These are phyloP conservation scores for Acrocera orbiculus DNA, from an alignment of 2,888 invertebrate species.

Conservation along the genomic window DNA sequence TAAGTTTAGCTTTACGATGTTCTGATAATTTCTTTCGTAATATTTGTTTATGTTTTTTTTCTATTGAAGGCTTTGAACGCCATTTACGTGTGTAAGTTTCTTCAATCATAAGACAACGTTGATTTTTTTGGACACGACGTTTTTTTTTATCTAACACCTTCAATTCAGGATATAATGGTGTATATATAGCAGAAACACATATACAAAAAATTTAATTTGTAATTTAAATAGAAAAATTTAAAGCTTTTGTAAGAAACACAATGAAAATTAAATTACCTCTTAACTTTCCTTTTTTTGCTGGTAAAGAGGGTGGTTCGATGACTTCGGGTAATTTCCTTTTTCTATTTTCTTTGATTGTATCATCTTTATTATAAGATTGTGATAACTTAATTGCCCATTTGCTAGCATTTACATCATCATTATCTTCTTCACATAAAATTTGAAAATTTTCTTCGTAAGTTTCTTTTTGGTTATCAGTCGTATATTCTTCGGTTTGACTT, in stretches of 20 bases:
- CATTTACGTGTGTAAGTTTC: slow-evolving; percentile 22
- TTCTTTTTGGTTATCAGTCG: no score
- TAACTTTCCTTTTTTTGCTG: slow-evolving; percentile 19
- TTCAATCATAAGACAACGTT: no score
- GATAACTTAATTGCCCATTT: slow-evolving; percentile 12
- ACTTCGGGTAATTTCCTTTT: slow-evolving; percentile 16
- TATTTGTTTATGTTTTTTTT: slow-evolving; percentile 14
- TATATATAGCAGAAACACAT: slow-evolving; percentile 1
- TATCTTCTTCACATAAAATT: slow-evolving; percentile 1
- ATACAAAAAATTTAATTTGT: no score
- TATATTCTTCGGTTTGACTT: no score
- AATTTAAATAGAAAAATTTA: neutral
- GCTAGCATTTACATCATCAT: slow-evolving; percentile 5
- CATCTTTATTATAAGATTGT: slow-evolving; percentile 2
- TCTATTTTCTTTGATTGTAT: slow-evolving; percentile 3
- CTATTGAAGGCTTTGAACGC: slow-evolving; percentile 17
- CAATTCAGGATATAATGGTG: no score
- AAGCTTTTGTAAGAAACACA: neutral
- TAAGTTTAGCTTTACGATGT: slow-evolving; percentile 20
- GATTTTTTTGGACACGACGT: no score
- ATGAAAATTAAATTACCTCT: slow-evolving; percentile 15
- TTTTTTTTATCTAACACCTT: no score
- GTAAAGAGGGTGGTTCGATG: slow-evolving; percentile 21
- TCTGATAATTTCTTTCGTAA: slow-evolving; percentile 14
- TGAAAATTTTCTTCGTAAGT: no score